Conservation (phyloP, 35 echinoderm and acorn worm species). For the Patiria miniata region DNA sequence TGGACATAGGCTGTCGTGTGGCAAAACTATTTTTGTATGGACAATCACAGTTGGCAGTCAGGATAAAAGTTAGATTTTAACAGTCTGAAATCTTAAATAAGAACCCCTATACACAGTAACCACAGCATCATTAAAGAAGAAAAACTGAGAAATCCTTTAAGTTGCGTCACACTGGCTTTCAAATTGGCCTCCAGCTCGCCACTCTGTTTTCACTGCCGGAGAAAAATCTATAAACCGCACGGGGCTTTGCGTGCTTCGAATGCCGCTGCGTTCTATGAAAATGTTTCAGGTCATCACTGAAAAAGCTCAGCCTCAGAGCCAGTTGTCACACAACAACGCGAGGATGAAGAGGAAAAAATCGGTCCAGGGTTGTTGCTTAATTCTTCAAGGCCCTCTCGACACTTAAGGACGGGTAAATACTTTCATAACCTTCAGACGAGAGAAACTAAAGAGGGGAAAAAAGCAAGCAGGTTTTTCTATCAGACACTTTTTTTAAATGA, state of each 20-base stretch:
- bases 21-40: no score
- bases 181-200: constrained; percentile 1
- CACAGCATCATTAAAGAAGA: no score
- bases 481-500: background rate
- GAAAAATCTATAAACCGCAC: constrained; percentile 5
- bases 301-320: no score
- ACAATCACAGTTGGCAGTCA: no score
- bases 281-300: no score
- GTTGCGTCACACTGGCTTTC: constrained; percentile 23
- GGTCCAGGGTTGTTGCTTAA: background rate
- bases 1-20: no score
- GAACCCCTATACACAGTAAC: no score
- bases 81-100: no score
- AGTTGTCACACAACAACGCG: background rate
- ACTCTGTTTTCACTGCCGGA: background rate
- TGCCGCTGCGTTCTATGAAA: constrained; percentile 15
- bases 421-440: constrained; percentile 5
- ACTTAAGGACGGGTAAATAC: constrained; percentile 22
- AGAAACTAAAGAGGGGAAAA: background rate
- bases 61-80: no score
- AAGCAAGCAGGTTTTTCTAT: background rate
- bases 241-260: background rate
- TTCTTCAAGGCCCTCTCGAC: constrained; percentile 16
- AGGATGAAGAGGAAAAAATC: background rate
- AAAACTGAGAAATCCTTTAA: background rate